A percentile compares a stretch with the other conserved stretches of the same genome.
phyloP scores from a whole-genome alignment of 2,113 vertebrate species.

The Madoqua kirkii region DNA sequence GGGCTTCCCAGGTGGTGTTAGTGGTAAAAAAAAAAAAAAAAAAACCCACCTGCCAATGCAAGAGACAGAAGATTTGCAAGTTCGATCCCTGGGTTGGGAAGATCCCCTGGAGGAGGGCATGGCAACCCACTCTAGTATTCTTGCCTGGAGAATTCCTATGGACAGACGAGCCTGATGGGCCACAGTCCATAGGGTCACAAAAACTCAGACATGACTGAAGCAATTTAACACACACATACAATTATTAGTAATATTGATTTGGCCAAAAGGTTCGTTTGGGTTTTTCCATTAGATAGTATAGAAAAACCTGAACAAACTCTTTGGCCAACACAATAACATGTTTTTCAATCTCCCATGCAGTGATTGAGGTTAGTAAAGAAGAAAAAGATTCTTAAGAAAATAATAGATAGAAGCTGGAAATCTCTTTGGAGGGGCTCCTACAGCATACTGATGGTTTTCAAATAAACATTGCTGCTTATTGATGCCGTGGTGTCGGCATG shows the following conservation, averaged over 20 bases:
- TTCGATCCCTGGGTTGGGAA: background rate
- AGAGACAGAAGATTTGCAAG: background rate
- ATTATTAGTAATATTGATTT: background rate
- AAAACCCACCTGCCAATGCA: background rate
- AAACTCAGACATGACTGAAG: background rate
- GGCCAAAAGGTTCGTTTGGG: background rate
- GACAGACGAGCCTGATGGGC: background rate
- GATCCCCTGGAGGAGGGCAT: background rate
- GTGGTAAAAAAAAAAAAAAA: background rate
- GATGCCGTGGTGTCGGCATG: background rate
- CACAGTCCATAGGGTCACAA: background rate
- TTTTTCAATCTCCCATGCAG: background rate
- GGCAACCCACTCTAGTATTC: background rate
- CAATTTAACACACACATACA: background rate
- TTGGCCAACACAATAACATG: background rate
- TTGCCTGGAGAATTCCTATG: background rate
- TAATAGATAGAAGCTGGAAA: background rate
- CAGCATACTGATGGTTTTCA: background rate
- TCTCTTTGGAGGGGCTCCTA: background rate
- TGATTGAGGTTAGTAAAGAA: background rate
- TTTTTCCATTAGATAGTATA: background rate
- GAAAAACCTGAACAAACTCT: background rate
- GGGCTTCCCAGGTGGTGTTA: background rate
- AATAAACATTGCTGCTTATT: background rate
- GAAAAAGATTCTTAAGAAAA: background rate